These are phyloP conservation scores for Elaphurus davidianus DNA, from an alignment of 2,113 vertebrate genomes.

Conservation along the genomic window DNA sequence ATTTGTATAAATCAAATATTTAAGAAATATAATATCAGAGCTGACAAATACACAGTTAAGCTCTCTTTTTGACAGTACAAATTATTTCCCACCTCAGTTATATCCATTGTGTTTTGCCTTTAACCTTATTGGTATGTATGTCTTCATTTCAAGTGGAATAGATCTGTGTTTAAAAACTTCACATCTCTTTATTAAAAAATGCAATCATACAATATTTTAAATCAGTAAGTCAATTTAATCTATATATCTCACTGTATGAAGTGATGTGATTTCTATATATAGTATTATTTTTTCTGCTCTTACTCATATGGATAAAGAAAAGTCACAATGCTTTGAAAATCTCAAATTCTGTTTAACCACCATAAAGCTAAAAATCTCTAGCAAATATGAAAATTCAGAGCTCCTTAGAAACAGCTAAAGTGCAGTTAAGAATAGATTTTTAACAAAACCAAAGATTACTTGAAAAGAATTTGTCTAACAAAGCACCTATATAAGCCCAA, in stretches of 20 bases:
- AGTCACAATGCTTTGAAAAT: background rate
- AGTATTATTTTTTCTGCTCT: background rate
- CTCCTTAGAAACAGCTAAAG: background rate
- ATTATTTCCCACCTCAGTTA: background rate
- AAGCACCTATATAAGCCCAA: background rate
- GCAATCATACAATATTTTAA: constrained; percentile 7
- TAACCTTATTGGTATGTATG: background rate
- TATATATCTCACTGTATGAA: background rate
- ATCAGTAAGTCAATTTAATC: background rate
- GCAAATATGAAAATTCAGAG: background rate
- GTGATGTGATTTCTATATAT: background rate
- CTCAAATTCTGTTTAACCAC: constrained; percentile 19
- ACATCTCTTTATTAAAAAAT: constrained; percentile 16
- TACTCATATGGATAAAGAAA: background rate
- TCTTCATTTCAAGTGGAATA: background rate
- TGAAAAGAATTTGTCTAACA: constrained; percentile 30
- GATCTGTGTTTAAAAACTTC: background rate
- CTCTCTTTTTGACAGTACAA: background rate
- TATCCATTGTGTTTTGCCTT: background rate
- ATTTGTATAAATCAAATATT: background rate
- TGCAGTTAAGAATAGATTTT: background rate
- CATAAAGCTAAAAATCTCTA: background rate
- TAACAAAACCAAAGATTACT: constrained; percentile 13
- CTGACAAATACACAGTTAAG: background rate
- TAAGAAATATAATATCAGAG: background rate